Evolutionary conservation across 2,113 vertebrate species (phyloP), one percentile per base, ranked within the genome.

Genomic region (Proteles cristata): DNA sequence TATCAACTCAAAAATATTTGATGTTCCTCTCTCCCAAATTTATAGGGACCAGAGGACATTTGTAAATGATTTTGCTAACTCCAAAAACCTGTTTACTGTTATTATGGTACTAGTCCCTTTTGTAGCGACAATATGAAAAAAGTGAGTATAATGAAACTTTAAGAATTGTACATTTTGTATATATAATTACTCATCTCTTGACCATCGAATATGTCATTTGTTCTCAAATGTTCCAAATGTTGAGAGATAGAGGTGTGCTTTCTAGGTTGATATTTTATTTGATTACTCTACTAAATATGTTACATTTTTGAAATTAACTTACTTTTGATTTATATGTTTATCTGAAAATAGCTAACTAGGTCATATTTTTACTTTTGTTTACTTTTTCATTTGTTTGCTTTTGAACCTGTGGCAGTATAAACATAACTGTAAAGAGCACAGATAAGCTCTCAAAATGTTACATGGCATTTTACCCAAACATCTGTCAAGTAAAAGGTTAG

Each of bases 401-500:
- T 58, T 96, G 12, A 96, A 96, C 97, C 93, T 97, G 93, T 94
- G 97, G 93, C 93, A 98, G 97, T 88, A 97, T 94, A 98, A 98
- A 98, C 95, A 98, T 90, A 97, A 88, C 94, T 96, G 26, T 98
- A 98, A 98, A 98, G 98, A 99, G 96, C 95, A 98, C 69, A 98
- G 98, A 98, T 98, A 98, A 98, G 97, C 97, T 98, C 98, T 99
- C 98, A 98, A 99, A 99, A 98, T 98, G 98, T 98, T 98, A 92
- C 94, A 93, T 98, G 98, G 84, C 98, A 98, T 98, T 99, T 99
- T 98, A 97, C 97, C 97, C 97, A 97, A 98, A 95, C 96, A 98
- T 98, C 98, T 98, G 98, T 99, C 98, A 98, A 98, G 97, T 96
- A 96, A 98, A 99, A 99, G 98, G 98, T 99, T 99, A 99, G 97